Base-by-base conservation (phyloP, 2,888 invertebrate genomes). In the Caradrina kadenii region DNA sequence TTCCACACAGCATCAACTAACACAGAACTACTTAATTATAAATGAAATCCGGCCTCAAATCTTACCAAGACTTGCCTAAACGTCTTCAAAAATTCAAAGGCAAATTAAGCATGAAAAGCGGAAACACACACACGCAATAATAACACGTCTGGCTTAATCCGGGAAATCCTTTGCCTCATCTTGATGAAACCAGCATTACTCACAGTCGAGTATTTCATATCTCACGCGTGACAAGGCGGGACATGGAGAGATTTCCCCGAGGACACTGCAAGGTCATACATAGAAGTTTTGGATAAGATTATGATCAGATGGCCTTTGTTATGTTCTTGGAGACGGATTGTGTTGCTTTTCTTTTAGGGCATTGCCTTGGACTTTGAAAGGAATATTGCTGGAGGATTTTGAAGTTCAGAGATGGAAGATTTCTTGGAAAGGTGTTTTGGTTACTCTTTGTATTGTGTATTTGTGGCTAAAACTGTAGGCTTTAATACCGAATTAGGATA, bases 221-320 rank as follows among this genome's bases (percentile, higher is more conserved):
- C 85, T 89, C 84, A 83, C 59, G 69, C 80, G 79, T 79, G 77
- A 86, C 78, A 76, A 64, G 61, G 54, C 69, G 78, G 76, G 86
- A 86, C 88, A 82, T 80, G 76, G 72, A 62, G 71, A 88, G 83
- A 88, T 88, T 89, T 88, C 89, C 89, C 89, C 26, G n/a, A 69
- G 87, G 88, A 83, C 76, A 77, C 68, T 71, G 74, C 82, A 86
- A 84, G 86, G 87, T 85, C 87, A 86, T 81, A 74, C 71, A 79
- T 79, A 64, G 68, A 81, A 77, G 65, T 72, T 77, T 63, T 63
- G 63, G 56, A 45, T 63, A 69, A 84, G 82, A 82, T 78, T 84
- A 78, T 76, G 76, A 81, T 84, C 84, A 80, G 82, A 65, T 81
- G 68, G 58, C 62, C 63, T 76, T 65, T 49, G 39, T 69, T 69